Evolutionary conservation across 2,113 vertebrate species (phyloP).

Genomic region (Nestor notabilis): DNA sequence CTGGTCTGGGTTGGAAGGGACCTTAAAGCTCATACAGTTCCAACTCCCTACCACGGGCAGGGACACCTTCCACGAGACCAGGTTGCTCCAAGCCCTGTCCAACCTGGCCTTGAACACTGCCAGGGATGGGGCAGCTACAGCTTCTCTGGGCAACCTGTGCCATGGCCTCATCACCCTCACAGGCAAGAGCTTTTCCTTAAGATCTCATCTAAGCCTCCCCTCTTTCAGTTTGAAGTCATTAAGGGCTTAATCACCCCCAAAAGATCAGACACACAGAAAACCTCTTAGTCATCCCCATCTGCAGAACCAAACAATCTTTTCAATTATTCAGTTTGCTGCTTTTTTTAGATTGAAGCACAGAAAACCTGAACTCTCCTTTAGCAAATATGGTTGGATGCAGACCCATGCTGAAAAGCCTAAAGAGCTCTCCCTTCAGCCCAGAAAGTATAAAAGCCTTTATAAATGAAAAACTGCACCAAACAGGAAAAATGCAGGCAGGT

Average conservation of each 20-base stretch:
- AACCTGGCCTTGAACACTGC: neutral
- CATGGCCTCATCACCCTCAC: neutral
- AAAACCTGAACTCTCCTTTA: neutral
- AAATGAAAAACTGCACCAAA: neutral
- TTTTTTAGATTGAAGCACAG: neutral
- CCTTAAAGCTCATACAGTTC: neutral
- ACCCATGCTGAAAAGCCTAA: neutral
- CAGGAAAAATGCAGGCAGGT: neutral
- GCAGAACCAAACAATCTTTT: neutral
- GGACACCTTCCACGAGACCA: neutral
- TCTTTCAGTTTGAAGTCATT: neutral
- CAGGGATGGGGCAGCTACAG: neutral
- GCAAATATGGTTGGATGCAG: neutral
- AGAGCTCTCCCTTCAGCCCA: neutral
- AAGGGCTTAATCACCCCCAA: neutral
- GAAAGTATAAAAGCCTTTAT: neutral
- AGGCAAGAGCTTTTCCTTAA: neutral
- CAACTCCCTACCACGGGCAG: rapidly evolving
- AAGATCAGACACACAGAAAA: neutral
- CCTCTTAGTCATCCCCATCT: neutral
- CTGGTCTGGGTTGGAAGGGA: neutral
- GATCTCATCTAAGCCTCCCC: neutral
- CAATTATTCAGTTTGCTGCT: slow-evolving; percentile 25
- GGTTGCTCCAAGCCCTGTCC: neutral
- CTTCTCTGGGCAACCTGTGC: neutral